A percentile compares a stretch with the other conserved stretches of the same genome.
Conservation (phyloP, 2,888 invertebrate species). For the Phragmatobia fuliginosa region DNA sequence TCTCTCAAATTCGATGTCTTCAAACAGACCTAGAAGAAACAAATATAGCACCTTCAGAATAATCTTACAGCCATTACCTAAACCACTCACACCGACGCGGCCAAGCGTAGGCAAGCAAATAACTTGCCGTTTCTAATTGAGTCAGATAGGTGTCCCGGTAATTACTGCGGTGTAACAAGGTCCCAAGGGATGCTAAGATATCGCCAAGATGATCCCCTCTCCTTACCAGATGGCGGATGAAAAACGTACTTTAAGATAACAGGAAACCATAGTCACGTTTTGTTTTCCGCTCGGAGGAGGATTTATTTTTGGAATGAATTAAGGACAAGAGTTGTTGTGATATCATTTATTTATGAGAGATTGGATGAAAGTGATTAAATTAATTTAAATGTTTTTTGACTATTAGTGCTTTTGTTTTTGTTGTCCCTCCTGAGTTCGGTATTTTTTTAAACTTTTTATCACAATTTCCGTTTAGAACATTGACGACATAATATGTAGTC, state of each 20-base stretch:
- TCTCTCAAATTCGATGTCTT: background rate
- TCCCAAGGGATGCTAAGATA: constrained; percentile 68
- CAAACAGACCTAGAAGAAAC: background rate
- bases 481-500: no score
- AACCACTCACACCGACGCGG: constrained; percentile 13
- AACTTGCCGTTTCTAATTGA: constrained; percentile 72
- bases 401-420: background rate
- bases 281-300: constrained; percentile 1
- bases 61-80: background rate
- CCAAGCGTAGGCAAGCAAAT: constrained; percentile 58
- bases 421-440: no score
- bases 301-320: constrained; percentile 17
- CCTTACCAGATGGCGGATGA: constrained; percentile 64
- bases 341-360: background rate
- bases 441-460: no score
- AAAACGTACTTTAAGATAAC: constrained; percentile 64
- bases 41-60: background rate
- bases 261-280: constrained; percentile 17
- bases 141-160: constrained; percentile 77
- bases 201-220: constrained; percentile 43
- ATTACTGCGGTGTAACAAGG: constrained; percentile 79
- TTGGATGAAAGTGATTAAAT: background rate
- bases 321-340: background rate
- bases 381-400: background rate
- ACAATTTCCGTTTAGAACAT: no score